Base-by-base conservation (phyloP, 2,888 invertebrate species). In the Cryptophagus acutangulus region DNA sequence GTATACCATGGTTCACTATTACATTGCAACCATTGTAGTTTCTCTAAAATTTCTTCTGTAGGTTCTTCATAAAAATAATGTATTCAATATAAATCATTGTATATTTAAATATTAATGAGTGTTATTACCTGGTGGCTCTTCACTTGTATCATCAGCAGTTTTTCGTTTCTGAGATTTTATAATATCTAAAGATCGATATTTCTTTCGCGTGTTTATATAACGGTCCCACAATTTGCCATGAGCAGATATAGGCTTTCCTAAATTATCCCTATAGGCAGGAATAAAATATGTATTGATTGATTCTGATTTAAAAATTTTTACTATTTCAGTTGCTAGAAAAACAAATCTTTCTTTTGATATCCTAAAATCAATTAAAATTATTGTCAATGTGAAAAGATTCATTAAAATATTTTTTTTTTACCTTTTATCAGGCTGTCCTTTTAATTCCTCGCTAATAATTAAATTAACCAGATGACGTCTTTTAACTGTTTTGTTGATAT, bases 171-270 rank as follows among this genome's bases (percentile, higher is more conserved):
- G 31, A 16, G 3, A 13, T 26, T 26, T n/a, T n/a, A n/a, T n/a
- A n/a, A 31, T n/a, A 10, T 31, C 31, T 13, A 31, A 15, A 15
- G 3, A 2, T 31, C n/a, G 16, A n/a, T 31, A 31, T 12, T 31
- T 31, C 12, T 8, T 12, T n/a, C 31, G 3, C n/a, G 16, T 8
- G 9, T 31, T 31, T 9, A 16, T 16, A n/a, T 15, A 31, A 15
- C 31, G 13, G 14, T 31, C 31, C 3, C 12, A 31, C 15, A 31
- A n/a, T 31, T 31, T 31, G 15, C 31, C 31, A 15, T 31, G 31
- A 15, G 31, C 14, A 3, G 15, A 15, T 15, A 31, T n/a, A 6
- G n/a, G 13, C n/a, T 16, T 13, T 8, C 31, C 31, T 5, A n/a
- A 3, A 5, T 5, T 16, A 15, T 31, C 12, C n/a, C 31, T 13